These are phyloP conservation scores for Ctenoplectra terminalis DNA, from an alignment of 1,140 invertebrate species.

Conservation along the genomic window DNA sequence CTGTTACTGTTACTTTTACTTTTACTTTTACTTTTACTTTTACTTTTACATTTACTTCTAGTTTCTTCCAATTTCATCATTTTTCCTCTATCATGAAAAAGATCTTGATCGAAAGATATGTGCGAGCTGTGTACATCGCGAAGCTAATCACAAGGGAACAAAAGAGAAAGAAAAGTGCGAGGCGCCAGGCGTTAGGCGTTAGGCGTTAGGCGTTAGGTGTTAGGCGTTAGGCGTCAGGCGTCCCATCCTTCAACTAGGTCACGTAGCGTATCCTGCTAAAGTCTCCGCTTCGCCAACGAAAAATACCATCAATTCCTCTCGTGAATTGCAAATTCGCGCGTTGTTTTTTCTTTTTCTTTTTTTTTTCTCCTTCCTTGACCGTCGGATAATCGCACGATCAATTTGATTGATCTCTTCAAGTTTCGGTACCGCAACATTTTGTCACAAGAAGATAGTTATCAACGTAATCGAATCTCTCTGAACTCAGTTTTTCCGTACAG, in stretches of 20 bases:
- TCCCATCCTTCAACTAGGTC: constrained; percentile 63
- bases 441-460: not conserved
- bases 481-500: not conserved
- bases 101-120: not conserved
- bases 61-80: not conserved
- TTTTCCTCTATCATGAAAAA: not conserved
- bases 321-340: constrained; percentile 61
- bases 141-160: not conserved
- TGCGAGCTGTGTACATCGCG: not conserved
- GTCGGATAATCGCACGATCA: not conserved
- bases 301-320: constrained; percentile 46
- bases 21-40: no score
- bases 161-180: not conserved
- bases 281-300: constrained; percentile 49
- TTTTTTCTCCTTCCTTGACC: no score
- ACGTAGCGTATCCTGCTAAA: constrained; percentile 52
- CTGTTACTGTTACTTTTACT: no score
- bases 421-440: not conserved
- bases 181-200: constrained; percentile 4
- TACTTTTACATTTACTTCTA: no score
- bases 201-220: no score
- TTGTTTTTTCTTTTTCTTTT: constrained; percentile 45
- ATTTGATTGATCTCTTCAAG: not conserved
- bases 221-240: constrained; percentile 1
- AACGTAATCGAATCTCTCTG: constrained; percentile 11